phyloP scores from a whole-genome alignment of 1,140 invertebrate genomes.

The Sipha flava region DNA sequence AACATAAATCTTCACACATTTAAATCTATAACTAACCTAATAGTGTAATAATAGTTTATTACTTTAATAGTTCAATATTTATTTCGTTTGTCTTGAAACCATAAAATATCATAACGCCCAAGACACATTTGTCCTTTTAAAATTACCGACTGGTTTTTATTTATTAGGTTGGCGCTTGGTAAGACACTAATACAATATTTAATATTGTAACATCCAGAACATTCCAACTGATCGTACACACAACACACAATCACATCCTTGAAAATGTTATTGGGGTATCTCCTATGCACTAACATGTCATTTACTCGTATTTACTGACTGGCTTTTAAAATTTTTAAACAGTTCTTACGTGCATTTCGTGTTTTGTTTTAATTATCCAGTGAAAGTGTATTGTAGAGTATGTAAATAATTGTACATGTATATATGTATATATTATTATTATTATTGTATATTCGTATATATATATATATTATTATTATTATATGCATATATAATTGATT shows the following conservation, averaged over 20 bases:
- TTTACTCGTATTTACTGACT: neutral
- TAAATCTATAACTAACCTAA: neutral
- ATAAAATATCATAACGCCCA: constrained; percentile 4
- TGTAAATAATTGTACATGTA: too few species aligned
- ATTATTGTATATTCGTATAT: too few species aligned
- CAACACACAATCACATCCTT: neutral
- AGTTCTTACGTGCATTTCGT: neutral
- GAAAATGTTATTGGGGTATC: neutral
- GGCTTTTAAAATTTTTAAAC: neutral
- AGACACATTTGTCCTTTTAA: neutral
- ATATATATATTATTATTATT: too few species aligned
- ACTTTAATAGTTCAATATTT: neutral
- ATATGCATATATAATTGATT: too few species aligned
- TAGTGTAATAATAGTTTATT: too few species aligned
- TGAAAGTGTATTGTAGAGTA: too few species aligned
- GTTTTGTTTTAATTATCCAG: neutral
- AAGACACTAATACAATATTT: neutral
- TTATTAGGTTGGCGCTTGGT: neutral
- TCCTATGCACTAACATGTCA: neutral
- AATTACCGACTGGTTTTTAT: neutral
- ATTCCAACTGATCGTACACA: neutral
- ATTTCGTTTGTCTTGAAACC: neutral
- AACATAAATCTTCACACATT: neutral
- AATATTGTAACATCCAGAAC: neutral
- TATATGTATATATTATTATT: too few species aligned